Evolutionary conservation across 92 coral and sea anemone genomes (phyloP).

Genomic region (Actinostola sp.): DNA sequence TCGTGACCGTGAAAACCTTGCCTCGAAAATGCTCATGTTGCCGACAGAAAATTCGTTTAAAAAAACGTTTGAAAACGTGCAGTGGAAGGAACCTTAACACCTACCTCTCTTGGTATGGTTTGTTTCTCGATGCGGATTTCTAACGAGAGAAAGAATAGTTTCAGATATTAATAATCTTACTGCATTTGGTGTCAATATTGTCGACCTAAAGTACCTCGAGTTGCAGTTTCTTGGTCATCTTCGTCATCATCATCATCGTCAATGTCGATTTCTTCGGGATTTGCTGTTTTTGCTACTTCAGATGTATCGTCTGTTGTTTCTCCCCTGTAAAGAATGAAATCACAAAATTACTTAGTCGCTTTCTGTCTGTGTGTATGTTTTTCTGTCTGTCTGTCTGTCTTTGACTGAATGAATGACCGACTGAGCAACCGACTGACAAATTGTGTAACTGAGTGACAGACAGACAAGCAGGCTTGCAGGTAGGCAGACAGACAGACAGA

Average conservation of each 20-base stretch:
- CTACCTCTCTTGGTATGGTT: constrained; percentile 85
- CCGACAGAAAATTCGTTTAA: neutral
- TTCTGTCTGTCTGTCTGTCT: too few species aligned
- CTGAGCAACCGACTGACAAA: neutral
- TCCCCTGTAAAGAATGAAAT: constrained; percentile 52
- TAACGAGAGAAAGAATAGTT: constrained; percentile 28
- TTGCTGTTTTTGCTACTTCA: constrained; percentile 72
- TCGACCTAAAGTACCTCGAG: neutral
- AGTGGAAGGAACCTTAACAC: neutral
- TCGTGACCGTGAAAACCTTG: too few species aligned
- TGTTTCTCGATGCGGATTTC: constrained; percentile 93
- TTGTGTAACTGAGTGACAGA: neutral
- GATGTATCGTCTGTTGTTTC: constrained; percentile 73
- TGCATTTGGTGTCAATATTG: too few species aligned
- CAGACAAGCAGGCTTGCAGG: too few species aligned
- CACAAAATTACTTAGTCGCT: neutral
- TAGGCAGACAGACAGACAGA: too few species aligned
- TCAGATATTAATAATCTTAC: too few species aligned
- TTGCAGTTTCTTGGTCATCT: constrained; percentile 28
- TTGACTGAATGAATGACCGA: neutral
- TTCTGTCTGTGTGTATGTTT: too few species aligned
- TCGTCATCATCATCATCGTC: constrained; percentile 97
- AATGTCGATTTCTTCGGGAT: constrained; percentile 97
- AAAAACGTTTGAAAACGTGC: neutral
- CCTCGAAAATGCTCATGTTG: too few species aligned